A percentile compares a stretch with the other conserved stretches of the same genome.
Evolutionary conservation across 2,888 invertebrate genomes (phyloP).

Genomic region (Luperina nickerlii): DNA sequence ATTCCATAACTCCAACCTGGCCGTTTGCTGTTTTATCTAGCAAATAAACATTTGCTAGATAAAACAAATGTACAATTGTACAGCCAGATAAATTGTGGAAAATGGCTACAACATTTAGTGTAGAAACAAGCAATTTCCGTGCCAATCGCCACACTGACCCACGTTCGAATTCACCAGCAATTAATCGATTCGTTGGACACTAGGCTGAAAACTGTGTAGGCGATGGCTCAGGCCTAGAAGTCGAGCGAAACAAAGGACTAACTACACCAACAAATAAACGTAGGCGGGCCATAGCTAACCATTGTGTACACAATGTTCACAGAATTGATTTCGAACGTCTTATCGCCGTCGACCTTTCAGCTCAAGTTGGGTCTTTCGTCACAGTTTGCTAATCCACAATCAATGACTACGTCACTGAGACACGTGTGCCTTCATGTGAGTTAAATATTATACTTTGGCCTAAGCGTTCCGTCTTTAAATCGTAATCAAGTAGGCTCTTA

Average conservation of each 20-base stretch:
- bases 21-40: too few species aligned
- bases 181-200: conserved; percentile 56
- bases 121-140: conserved; percentile 57
- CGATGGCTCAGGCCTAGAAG: conserved; percentile 23
- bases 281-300: conserved; percentile 27
- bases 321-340: conserved; percentile 50
- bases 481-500: conserved; percentile 1
- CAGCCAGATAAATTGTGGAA: conserved; percentile 42
- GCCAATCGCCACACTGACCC: conserved; percentile 57
- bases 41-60: conserved; percentile 50
- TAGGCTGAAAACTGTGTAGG: conserved; percentile 31
- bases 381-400: conserved; percentile 59
- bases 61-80: conserved; percentile 50
- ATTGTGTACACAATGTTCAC: conserved; percentile 47
- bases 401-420: conserved; percentile 41
- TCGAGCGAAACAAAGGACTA: conserved; percentile 36
- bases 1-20: conserved; percentile 25
- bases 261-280: conserved; percentile 27
- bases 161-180: conserved; percentile 52
- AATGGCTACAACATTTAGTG: conserved; percentile 45
- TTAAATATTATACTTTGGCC: conserved; percentile 10
- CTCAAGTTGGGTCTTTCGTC: conserved; percentile 55
- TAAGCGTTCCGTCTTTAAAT: conserved; percentile 7
- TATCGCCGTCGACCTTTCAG: conserved; percentile 55
- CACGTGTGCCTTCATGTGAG: conserved; percentile 55